A percentile compares a stretch with the other conserved stretches of the same genome.
Evolutionary conservation across 2,888 invertebrate genomes (phyloP).

Genomic region (Conomelus anceps): DNA sequence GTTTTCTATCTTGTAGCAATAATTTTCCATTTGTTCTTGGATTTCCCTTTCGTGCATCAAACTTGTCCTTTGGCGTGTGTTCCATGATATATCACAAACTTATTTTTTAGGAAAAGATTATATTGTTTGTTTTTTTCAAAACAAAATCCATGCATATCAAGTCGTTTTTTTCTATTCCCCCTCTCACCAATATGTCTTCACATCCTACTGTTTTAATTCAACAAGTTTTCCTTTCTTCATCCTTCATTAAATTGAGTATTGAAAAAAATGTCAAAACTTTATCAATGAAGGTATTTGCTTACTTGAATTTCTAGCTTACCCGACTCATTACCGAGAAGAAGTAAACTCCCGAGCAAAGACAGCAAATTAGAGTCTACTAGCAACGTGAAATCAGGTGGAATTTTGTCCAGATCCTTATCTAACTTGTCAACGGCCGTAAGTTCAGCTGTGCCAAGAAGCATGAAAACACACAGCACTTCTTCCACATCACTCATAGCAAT

Average conservation of each 20-base stretch:
- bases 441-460: conserved; percentile 28
- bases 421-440: conserved; percentile 32
- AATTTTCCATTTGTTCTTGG: too few relatives aligned
- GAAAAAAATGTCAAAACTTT: background rate
- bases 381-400: conserved; percentile 22
- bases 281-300: background rate
- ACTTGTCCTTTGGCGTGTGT: too few relatives aligned
- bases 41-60: too few relatives aligned
- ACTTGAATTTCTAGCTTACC: conserved; percentile 34
- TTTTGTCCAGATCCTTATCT: conserved; percentile 35
- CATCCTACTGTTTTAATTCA: background rate
- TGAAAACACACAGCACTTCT: conserved; percentile 35
- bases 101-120: too few relatives aligned
- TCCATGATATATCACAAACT: too few relatives aligned
- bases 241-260: background rate
- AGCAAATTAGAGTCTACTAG: conserved; percentile 13
- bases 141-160: background rate
- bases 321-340: conserved; percentile 43
- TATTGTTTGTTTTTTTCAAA: background rate
- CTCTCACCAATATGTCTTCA: background rate
- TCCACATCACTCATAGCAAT: conserved; percentile 35
- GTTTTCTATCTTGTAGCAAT: too few relatives aligned
- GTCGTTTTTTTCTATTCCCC: background rate
- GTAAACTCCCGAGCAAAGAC: conserved; percentile 38
- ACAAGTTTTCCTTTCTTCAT: background rate